Conservation (phyloP, 2,113 vertebrate genomes). For the Isurus oxyrinchus region DNA sequence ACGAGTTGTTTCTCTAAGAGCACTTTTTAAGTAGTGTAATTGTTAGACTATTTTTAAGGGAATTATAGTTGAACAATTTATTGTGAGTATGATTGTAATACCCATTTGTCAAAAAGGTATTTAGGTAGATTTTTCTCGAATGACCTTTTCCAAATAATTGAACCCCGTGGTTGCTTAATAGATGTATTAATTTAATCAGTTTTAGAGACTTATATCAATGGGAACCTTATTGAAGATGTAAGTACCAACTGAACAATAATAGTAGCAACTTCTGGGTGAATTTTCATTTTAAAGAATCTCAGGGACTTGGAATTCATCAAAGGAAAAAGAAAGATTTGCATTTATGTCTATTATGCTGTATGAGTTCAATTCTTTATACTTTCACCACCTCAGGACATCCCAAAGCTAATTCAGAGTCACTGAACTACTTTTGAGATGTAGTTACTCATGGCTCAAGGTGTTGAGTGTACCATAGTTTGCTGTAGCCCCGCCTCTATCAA, state of each 20-base stretch:
- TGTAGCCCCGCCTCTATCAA: neutral
- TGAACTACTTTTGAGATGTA: neutral
- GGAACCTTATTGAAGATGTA: neutral
- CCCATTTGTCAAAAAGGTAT: neutral
- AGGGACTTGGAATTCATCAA: neutral
- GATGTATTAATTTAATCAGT: neutral
- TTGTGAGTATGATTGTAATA: neutral
- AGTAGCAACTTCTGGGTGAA: neutral
- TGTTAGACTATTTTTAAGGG: neutral
- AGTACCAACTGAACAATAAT: neutral
- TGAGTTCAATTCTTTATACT: neutral
- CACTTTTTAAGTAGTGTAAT: neutral
- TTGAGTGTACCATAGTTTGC: neutral
- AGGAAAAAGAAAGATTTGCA: neutral
- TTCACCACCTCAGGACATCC: neutral
- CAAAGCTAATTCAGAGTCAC: neutral
- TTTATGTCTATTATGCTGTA: neutral
- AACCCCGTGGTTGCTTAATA: neutral
- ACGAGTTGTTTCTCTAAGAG: neutral
- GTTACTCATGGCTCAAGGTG: neutral
- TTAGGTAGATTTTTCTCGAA: neutral
- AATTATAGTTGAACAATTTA: neutral
- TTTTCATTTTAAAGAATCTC: neutral
- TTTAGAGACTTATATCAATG: neutral
- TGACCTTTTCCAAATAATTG: neutral